Percentiles rank a stretch among this genome's conserved stretches.
Conservation (phyloP, 2,888 invertebrate species). For the Orchesella flavescens region DNA sequence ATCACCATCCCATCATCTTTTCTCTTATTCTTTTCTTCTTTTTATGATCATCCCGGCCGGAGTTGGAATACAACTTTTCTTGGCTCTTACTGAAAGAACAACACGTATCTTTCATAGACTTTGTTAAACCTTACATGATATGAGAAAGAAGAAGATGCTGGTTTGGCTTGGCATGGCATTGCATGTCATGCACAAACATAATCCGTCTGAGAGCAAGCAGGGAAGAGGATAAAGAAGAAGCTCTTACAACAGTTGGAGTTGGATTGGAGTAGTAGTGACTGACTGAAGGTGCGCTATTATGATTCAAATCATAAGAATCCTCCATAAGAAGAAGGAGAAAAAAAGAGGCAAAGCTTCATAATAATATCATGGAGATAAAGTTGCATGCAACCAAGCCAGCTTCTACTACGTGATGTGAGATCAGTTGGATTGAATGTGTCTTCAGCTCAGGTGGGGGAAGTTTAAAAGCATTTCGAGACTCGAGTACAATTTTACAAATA, state of each 20-base stretch:
- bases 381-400: too few species aligned
- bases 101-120: background rate
- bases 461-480: background rate
- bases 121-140: background rate
- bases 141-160: background rate
- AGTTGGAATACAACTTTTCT: background rate
- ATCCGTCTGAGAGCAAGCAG: background rate
- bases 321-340: background rate
- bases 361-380: background rate
- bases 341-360: background rate
- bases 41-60: background rate
- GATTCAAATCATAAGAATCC: constrained; percentile 7
- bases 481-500: background rate
- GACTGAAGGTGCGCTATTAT: background rate
- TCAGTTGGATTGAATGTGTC: background rate
- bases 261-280: background rate
- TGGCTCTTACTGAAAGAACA: too few species aligned
- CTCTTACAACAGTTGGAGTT: background rate
- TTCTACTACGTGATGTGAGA: background rate
- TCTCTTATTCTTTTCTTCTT: background rate
- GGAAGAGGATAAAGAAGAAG: background rate
- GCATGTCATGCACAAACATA: background rate
- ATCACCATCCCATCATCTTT: background rate
- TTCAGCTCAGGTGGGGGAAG: background rate
- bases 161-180: background rate